A percentile compares a stretch with the other conserved stretches of the same genome.
Evolutionary conservation across 2,888 invertebrate species (phyloP).

Genomic region (Perdita meconis): DNA sequence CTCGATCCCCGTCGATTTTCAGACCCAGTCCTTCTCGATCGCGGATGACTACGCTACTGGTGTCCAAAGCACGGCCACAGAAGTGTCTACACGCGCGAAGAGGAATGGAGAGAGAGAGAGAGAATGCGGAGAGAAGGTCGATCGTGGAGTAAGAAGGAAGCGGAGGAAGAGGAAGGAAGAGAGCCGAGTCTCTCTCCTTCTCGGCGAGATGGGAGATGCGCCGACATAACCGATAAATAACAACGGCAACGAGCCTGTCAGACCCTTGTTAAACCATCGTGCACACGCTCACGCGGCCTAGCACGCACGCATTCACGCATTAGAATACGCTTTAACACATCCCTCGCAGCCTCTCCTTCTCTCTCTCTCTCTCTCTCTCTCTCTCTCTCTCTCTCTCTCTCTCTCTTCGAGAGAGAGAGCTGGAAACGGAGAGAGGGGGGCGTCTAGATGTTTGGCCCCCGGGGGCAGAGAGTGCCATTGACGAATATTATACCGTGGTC

Average conservation of each 20-base stretch:
- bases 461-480: slow-evolving; percentile 51
- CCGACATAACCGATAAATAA: slow-evolving; percentile 84
- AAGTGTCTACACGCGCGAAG: slow-evolving; percentile 62
- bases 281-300: slow-evolving; percentile 73
- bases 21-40: not conserved
- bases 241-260: slow-evolving; percentile 84
- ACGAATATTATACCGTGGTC: slow-evolving; percentile 61
- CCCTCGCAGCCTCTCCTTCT: slow-evolving; percentile 41
- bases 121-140: slow-evolving; percentile 35
- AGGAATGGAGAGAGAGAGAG: slow-evolving; percentile 40
- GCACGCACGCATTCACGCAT: slow-evolving; percentile 73
- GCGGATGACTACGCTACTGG: slow-evolving; percentile 60
- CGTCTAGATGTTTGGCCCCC: slow-evolving; percentile 55
- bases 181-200: slow-evolving; percentile 58
- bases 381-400: not conserved
- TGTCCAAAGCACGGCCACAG: slow-evolving; percentile 46
- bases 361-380: slow-evolving; percentile 22
- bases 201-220: slow-evolving; percentile 82
- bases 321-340: slow-evolving; percentile 72
- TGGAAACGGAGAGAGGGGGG: slow-evolving; percentile 21
- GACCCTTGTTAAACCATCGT: slow-evolving; percentile 83
- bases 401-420: not conserved
- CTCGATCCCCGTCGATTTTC: too few relatives aligned
- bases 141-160: slow-evolving; percentile 37
- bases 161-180: slow-evolving; percentile 28